Base-by-base conservation (phyloP, 2,888 invertebrate species). In the Pyrgus malvae region DNA sequence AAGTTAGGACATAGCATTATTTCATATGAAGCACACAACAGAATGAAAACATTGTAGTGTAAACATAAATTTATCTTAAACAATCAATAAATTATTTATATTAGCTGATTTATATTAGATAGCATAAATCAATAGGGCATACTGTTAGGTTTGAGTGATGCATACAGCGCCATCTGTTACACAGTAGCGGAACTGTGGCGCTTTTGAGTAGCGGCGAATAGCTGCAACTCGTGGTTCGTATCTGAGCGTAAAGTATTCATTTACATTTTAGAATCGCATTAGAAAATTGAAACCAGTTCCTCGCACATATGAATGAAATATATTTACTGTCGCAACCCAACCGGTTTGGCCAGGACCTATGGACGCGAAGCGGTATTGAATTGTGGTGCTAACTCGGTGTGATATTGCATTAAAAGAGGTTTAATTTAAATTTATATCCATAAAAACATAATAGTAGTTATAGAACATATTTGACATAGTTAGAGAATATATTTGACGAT, bases 61-160 rank as follows among this genome's bases (percentile, higher is more conserved):
- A 48, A 59, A 60, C 55, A 63, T 64, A 65, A 68, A 37, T 38
- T 53, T 78, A 80, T 78, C 77, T 60, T 62, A 68, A 69, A 78
- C 70, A 78, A 78, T 81, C 79, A 78, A 82, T 83, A 81, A 71
- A 65, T 63, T 75, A 76, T 80, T 78, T 75, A 71, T 66, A 71
- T 66, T 38, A 31, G 61, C 42, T n/a, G n/a, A n/a, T n/a, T n/a
- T n/a, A n/a, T n/a, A n/a, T n/a, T n/a, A 59, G 59, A 53, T 71
- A 72, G 74, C 75, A 74, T 68, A 64, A 69, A 81, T 79, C 79
- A 78, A 71, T 68, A 70, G 5, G 12, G 9, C 19, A 16, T 16
- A 12, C 6, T 23, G 12, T 31, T 19, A 11, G 21, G 5, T 2
- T 9, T 5, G 31, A 40, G 44, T 49, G 44, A 38, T 25, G 57